phyloP scores from a whole-genome alignment of 92 coral and sea anemone genomes.

The Bergia sp. region DNA sequence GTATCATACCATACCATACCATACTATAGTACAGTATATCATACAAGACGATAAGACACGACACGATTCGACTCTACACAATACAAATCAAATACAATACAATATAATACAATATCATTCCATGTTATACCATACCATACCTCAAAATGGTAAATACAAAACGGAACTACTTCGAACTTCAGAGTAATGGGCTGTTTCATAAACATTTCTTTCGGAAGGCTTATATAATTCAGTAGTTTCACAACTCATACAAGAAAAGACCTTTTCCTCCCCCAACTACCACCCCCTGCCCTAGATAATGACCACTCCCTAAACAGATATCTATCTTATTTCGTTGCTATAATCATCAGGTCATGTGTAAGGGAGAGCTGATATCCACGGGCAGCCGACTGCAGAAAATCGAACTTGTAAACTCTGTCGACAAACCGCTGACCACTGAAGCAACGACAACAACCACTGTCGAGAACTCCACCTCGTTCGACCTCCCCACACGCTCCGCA shows the following conservation, averaged over 20 bases:
- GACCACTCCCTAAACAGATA: neutral
- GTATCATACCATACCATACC: no score
- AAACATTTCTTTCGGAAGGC: no score
- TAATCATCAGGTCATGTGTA: slow-evolving; percentile 14
- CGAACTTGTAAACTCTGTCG: neutral
- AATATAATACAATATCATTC: no score
- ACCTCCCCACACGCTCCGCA: neutral
- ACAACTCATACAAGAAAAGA: neutral
- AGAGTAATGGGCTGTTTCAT: no score
- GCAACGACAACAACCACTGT: neutral
- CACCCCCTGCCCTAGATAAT: neutral
- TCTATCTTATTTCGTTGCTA: neutral
- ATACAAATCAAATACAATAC: no score
- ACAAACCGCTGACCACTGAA: neutral
- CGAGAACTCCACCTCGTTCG: neutral
- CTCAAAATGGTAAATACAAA: no score
- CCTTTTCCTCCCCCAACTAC: neutral
- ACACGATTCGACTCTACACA: no score
- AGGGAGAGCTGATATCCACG: slow-evolving; percentile 22
- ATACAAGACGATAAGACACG: no score
- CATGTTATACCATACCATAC: no score
- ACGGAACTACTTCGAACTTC: no score
- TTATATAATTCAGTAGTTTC: no score
- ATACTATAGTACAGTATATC: no score
- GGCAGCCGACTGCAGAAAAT: slow-evolving; percentile 12